phyloP scores from a whole-genome alignment of 2,888 invertebrate species.

The Drosophila rellima region DNA sequence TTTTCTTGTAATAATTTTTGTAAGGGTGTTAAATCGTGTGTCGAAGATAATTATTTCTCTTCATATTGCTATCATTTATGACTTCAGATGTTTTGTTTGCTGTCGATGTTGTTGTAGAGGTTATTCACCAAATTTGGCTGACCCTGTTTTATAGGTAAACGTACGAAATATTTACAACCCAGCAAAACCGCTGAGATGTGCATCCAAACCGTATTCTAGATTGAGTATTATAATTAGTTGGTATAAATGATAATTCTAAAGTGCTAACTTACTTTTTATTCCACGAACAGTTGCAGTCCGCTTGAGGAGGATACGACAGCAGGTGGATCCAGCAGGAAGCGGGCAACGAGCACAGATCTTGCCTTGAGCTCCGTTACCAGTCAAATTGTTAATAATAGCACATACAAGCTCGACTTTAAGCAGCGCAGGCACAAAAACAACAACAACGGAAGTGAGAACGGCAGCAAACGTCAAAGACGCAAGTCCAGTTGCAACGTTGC shows the following conservation, averaged over 20 bases:
- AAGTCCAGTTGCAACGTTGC: constrained; percentile 66
- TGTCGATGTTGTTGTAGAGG: too few relatives aligned
- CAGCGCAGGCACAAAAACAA: constrained; percentile 74
- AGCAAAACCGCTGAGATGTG: constrained; percentile 10
- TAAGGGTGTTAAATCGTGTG: too few relatives aligned
- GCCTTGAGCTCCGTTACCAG: constrained; percentile 73
- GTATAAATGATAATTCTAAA: neutral
- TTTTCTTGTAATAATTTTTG: too few relatives aligned
- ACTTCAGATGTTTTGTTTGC: too few relatives aligned
- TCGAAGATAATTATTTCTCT: too few relatives aligned
- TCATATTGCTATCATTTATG: too few relatives aligned
- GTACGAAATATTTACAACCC: neutral
- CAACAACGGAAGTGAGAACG: constrained; percentile 51
- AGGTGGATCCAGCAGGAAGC: constrained; percentile 43
- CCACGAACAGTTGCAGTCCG: constrained; percentile 53
- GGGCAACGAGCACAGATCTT: constrained; percentile 65
- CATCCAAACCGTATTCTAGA: constrained; percentile 1
- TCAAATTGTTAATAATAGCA: constrained; percentile 71
- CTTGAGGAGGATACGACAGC: constrained; percentile 57
- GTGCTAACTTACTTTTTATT: neutral
- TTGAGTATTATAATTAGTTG: neutral
- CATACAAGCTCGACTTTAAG: constrained; percentile 76
- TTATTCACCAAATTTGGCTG: too few relatives aligned
- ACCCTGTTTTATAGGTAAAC: constrained; percentile 4
- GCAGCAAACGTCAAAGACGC: constrained; percentile 59